Evolutionary conservation across 1,140 invertebrate species (phyloP), one percentile per base, ranked within the genome.

Genomic region (Formica selysi): DNA sequence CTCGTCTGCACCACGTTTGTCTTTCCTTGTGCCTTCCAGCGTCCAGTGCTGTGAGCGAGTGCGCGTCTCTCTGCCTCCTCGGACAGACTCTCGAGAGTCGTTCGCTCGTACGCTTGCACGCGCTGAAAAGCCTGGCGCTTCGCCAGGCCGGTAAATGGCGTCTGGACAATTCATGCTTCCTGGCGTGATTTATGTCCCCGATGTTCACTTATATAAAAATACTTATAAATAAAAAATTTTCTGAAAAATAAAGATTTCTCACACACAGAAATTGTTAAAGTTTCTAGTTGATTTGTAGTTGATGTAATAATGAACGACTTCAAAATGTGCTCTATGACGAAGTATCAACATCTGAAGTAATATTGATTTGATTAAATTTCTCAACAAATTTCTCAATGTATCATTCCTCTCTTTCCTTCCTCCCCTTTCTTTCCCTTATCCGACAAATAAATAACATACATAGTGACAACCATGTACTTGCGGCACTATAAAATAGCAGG

Each of bases 131-230:
- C 54, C 68, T 83, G 79, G 79, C 79, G 38, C n/a, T 61, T 13
- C 38, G 79, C 79, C 79, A 83, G 79, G 68, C 38, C 38, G 79
- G 68, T 81, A 81, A 81, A 61, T 67, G 79, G 67, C 79, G 38
- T 73, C 79, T 10, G 79, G 68, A 83, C 79, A 83, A 83, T 83
- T 83, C 79, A 83, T 73, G 68, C 68, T 83, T 74, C 51, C 68
- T n/a, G 48, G 22, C 64, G 26, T 83, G 79, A 83, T 83, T 83
- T 83, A 83, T 73, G 41, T 62, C 26, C 26, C n/a, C 68, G 54
- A 73, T 61, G 26, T 26, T 83, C 38, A 11, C 54, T 73, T 61
- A 59, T 61, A 59, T 83, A 73, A 22, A 29, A 29, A 74, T 29
- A 26, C 8, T 7, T n/a, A 71, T 13, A 6, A 36, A 32, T 59